These are phyloP conservation scores for Sarcophaga rosellei DNA, from an alignment of 2,888 invertebrate genomes.

Conservation along the genomic window DNA sequence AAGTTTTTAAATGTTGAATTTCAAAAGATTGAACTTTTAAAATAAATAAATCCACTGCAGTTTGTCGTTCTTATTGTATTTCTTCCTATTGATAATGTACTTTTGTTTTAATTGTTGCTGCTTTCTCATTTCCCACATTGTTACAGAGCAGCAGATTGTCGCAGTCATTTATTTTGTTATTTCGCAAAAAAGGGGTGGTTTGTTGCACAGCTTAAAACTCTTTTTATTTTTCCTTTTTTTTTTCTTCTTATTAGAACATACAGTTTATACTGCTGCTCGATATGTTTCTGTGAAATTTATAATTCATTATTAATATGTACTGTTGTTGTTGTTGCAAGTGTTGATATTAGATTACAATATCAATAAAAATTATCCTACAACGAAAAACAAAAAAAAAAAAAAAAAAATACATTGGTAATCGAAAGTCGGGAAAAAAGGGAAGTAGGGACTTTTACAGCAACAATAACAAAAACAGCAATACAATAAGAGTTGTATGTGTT, in stretches of 20 bases:
- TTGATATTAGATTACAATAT: slow-evolving; percentile 10
- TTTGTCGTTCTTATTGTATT: slow-evolving; percentile 44
- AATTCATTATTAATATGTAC: not conserved
- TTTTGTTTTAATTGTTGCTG: not conserved
- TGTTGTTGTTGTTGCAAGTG: not conserved
- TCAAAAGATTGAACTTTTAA: not conserved
- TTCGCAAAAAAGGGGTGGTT: not conserved
- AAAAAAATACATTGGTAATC: slow-evolving; percentile 4
- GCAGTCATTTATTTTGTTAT: slow-evolving; percentile 36
- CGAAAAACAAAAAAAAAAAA: not conserved
- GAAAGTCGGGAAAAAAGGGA: not conserved
- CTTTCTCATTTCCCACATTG: not conserved
- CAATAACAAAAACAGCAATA: slow-evolving; percentile 14
- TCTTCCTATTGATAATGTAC: not conserved
- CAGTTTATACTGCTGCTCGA: not conserved
- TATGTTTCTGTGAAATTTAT: not conserved
- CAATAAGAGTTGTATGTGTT: no score
- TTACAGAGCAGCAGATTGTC: slow-evolving; percentile 9
- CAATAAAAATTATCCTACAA: slow-evolving; percentile 53
- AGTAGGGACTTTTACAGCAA: slow-evolving; percentile 17
- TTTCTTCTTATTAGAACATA: not conserved
- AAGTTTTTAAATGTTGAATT: no score
- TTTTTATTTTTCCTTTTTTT: not conserved
- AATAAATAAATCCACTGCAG: not conserved
- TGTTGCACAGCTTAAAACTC: slow-evolving; percentile 19